Conservation (phyloP, 2,797 vertebrate species). For the Anabacerthia variegaticeps region DNA sequence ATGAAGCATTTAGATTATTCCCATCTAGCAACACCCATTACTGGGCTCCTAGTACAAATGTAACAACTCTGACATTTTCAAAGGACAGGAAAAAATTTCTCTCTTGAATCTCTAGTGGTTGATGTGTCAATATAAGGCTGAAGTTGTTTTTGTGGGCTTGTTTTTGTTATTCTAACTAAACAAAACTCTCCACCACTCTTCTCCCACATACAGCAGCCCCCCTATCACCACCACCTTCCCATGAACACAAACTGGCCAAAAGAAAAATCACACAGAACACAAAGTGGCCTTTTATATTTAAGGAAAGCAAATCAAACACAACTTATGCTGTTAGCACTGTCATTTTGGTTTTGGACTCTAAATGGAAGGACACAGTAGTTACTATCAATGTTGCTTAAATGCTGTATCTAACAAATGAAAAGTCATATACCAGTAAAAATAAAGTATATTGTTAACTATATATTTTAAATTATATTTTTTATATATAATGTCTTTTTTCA, state of each 20-base stretch:
- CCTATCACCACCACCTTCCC: not conserved
- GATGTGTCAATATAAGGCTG: not conserved
- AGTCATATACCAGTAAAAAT: not conserved
- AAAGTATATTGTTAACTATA: not conserved
- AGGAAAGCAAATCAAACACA: not conserved
- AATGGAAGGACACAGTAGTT: not conserved
- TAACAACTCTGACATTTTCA: conserved; percentile 1
- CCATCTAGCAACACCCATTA: not conserved
- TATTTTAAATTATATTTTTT: not conserved
- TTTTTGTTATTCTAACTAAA: not conserved
- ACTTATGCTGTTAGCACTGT: not conserved
- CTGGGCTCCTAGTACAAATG: not conserved
- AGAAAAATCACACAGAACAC: not conserved
- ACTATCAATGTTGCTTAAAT: not conserved
- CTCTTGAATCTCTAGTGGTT: not conserved
- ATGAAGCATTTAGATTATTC: not conserved
- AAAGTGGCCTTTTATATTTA: not conserved
- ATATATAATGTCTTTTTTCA: not conserved
- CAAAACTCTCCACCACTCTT: not conserved
- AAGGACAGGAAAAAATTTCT: not conserved
- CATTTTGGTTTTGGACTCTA: not conserved
- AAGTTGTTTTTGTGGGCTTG: not conserved
- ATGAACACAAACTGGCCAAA: not conserved
- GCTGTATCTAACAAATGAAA: not conserved
- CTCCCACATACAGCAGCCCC: too few species aligned